These are phyloP conservation scores for Rosalia funebris DNA, from an alignment of 2,888 invertebrate species.

Conservation along the genomic window DNA sequence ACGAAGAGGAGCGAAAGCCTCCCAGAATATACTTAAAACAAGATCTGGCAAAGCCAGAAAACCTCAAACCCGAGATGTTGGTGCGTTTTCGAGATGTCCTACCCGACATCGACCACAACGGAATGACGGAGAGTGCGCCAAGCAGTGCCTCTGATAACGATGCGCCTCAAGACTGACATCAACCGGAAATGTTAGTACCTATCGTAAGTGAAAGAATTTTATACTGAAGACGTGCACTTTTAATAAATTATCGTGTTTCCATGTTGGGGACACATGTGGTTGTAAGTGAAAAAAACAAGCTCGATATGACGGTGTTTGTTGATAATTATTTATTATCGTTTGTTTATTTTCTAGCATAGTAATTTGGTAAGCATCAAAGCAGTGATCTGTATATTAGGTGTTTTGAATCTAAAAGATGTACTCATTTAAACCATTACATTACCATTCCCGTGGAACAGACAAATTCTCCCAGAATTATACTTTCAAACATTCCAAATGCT, in stretches of 20 bases:
- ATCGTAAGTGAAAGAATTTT: constrained; percentile 61
- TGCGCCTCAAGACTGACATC: constrained; percentile 64
- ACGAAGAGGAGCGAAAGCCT: constrained; percentile 43
- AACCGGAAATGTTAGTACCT: constrained; percentile 48
- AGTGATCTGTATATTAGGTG: constrained; percentile 59
- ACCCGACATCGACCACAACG: constrained; percentile 59
- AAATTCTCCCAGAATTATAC: constrained; percentile 29
- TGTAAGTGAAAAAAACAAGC: constrained; percentile 55
- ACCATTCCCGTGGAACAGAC: constrained; percentile 39
- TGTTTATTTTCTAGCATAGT: constrained; percentile 31
- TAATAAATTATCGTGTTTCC: constrained; percentile 35
- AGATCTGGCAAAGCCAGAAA: constrained; percentile 63
- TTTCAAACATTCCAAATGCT: constrained; percentile 17
- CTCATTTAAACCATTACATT: constrained; percentile 44
- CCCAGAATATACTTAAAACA: constrained; percentile 63
- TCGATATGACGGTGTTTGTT: constrained; percentile 64
- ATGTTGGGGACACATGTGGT: constrained; percentile 45
- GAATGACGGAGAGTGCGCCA: constrained; percentile 57
- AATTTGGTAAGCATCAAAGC: constrained; percentile 62
- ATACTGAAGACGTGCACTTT: constrained; percentile 52
- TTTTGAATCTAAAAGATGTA: constrained; percentile 58
- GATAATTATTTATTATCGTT: constrained; percentile 59
- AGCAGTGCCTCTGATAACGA: constrained; percentile 63
- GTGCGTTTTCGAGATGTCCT: constrained; percentile 60
- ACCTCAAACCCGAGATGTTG: constrained; percentile 63